Evolutionary conservation across 2,888 invertebrate genomes (phyloP), one percentile per base, ranked within the genome.

Genomic region (Ellobium chinense): DNA sequence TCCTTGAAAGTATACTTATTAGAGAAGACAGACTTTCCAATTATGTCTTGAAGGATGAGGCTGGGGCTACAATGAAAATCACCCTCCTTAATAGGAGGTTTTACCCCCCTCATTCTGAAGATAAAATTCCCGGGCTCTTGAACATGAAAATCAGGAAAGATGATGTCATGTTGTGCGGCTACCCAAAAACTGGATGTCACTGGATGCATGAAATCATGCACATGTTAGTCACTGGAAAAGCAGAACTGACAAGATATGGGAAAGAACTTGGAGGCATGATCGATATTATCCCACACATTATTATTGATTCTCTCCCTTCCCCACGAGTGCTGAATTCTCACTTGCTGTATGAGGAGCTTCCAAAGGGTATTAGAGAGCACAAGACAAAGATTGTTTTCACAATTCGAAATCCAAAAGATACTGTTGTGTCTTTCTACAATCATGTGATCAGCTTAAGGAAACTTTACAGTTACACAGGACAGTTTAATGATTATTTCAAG

Each of bases 181-280:
- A 78, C 36, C 78, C 78, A 9, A 78, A 78, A 31, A 31, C 78
- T 37, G 78, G 78, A 1, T 78, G 78, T 34, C 78, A 78, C n/a
- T 78, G 78, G 78, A 24, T 78, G 68, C 31, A 39, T 21, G 78
- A 78, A 31, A 58, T 78, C 12, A 27, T 70, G n/a, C 37, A 29
- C 69, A 78, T 78, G 78, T 14, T 78, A 37, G 1, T 78, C 1
- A 36, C 3, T 62, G 31, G 46, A n/a, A 60, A 60, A 39, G 37
- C 62, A 1, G 29, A 27, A 4, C 21, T 70, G 36, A 31, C 69
- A 24, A 37, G n/a, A 24, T 18, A 39, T 60, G 78, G 70, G 9
- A 78, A 78, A 78, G 78, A 46, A 31, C 27, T 70, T 21, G 76
- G 37, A 27, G 78, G 78, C 21, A 65, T 62, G 65, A 62, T 78